Evolutionary conservation across 2,888 invertebrate genomes (phyloP).

Genomic region (Cheilosia soror): DNA sequence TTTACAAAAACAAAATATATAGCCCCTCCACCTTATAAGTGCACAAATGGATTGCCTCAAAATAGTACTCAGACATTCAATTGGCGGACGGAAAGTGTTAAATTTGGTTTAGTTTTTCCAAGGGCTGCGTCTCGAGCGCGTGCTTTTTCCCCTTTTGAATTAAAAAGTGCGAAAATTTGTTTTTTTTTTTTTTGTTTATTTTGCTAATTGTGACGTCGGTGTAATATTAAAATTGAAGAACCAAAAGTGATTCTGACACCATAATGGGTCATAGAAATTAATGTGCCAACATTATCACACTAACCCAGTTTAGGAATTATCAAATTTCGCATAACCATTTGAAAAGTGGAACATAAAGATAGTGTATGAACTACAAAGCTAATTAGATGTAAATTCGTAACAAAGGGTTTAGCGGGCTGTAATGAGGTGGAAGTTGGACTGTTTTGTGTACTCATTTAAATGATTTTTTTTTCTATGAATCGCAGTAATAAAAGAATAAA

Average conservation of each 20-base stretch:
- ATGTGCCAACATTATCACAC: slow-evolving; percentile 13
- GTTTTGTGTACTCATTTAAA: not conserved
- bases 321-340: slow-evolving; percentile 43
- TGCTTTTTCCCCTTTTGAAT: not conserved
- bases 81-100: slow-evolving; percentile 35
- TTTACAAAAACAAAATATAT: not conserved
- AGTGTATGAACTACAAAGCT: slow-evolving; percentile 3
- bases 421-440: slow-evolving; percentile 2
- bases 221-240: slow-evolving; percentile 1
- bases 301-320: slow-evolving; percentile 35
- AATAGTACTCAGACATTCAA: slow-evolving; percentile 2
- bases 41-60: slow-evolving; percentile 24
- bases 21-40: slow-evolving; percentile 7
- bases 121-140: slow-evolving; percentile 26
- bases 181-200: not conserved
- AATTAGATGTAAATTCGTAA: slow-evolving; percentile 36
- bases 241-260: slow-evolving; percentile 1
- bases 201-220: not conserved
- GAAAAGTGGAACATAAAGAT: slow-evolving; percentile 10
- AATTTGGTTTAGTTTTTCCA: slow-evolving; percentile 29
- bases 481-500: not conserved
- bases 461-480: not conserved
- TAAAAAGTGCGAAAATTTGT: slow-evolving; percentile 8
- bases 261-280: not conserved
- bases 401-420: not conserved